These are phyloP conservation scores for Ameiurus melas DNA, from an alignment of 2,113 vertebrate species.

Conservation along the genomic window DNA sequence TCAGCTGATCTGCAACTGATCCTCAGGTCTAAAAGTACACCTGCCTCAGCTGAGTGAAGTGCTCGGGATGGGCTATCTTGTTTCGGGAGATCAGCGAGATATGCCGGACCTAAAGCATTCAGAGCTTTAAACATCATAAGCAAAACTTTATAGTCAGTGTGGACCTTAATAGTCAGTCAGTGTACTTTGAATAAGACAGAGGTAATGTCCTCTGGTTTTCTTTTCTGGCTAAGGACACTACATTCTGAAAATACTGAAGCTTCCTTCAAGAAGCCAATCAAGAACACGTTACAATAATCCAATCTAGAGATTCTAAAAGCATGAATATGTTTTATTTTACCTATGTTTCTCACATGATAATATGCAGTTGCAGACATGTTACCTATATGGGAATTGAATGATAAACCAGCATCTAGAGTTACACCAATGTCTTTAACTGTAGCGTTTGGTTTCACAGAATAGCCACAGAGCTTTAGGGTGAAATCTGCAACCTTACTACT, in stretches of 20 bases:
- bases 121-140: background rate
- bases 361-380: background rate
- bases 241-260: background rate
- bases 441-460: background rate
- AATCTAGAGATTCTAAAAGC: background rate
- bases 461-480: background rate
- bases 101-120: background rate
- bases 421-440: background rate
- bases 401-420: background rate
- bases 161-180: background rate
- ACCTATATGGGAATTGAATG: background rate
- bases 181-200: background rate
- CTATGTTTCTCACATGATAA: background rate
- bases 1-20: background rate
- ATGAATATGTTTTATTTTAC: background rate
- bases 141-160: background rate
- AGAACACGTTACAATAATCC: background rate
- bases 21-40: background rate
- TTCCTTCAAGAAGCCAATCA: background rate
- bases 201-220: background rate
- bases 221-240: background rate
- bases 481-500: background rate
- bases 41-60: background rate
- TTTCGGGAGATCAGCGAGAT: conserved; percentile 1
- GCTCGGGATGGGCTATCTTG: background rate